A percentile compares a stretch with the other conserved stretches of the same genome.
Conservation (phyloP, 2,888 invertebrate species). For the Meteorus colon region DNA sequence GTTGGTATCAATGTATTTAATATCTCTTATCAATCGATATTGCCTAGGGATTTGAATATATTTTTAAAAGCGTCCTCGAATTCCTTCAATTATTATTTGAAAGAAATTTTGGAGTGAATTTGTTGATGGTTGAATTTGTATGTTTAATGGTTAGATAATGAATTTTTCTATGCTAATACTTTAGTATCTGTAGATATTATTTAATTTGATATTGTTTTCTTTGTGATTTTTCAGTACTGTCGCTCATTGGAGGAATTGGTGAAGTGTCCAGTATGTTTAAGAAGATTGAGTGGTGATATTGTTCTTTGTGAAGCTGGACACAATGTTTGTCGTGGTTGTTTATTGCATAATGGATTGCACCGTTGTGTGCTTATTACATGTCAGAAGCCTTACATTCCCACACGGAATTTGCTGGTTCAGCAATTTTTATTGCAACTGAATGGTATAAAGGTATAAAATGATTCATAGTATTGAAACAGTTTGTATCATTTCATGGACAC, state of each 20-base stretch:
- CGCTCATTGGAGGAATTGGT: background rate
- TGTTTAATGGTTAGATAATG: too few relatives aligned
- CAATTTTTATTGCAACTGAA: background rate
- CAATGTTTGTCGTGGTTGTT: background rate
- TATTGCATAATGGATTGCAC: background rate
- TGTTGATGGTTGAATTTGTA: too few relatives aligned
- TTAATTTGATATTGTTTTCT: background rate
- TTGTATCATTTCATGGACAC: too few relatives aligned
- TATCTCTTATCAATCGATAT: too few relatives aligned
- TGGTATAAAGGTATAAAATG: background rate
- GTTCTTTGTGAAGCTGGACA: conserved; percentile 8
- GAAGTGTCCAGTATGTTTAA: background rate
- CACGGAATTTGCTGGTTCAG: background rate
- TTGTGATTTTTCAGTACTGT: background rate
- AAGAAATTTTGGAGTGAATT: too few relatives aligned
- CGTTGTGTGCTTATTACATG: background rate
- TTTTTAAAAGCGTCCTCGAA: too few relatives aligned
- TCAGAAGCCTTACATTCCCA: background rate
- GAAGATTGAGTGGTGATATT: background rate
- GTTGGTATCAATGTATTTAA: too few relatives aligned
- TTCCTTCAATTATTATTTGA: too few relatives aligned
- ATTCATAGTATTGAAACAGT: too few relatives aligned
- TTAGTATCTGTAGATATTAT: background rate
- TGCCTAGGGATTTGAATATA: too few relatives aligned
- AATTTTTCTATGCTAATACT: background rate